phyloP scores from a whole-genome alignment of 1,140 invertebrate species.

The Saccostrea glomerata region DNA sequence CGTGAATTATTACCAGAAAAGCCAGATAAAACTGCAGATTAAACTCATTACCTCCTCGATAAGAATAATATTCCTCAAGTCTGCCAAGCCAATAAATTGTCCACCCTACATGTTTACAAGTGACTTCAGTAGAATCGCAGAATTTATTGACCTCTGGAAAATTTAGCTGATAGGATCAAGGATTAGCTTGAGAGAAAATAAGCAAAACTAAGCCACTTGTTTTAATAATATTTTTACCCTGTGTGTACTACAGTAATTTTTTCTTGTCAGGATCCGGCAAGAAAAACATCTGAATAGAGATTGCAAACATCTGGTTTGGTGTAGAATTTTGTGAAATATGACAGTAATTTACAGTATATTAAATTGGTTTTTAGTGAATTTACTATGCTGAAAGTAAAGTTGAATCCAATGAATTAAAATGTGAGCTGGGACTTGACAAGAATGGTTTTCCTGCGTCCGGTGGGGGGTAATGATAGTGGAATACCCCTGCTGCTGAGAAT shows the following conservation, averaged over 20 bases:
- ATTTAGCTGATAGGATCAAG: slow-evolving; percentile 3
- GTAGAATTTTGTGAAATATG: slow-evolving; percentile 31
- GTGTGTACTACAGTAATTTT: not conserved
- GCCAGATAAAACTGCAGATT: slow-evolving; percentile 5
- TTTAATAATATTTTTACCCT: not conserved
- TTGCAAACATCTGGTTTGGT: slow-evolving; percentile 28
- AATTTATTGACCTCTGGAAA: slow-evolving; percentile 26
- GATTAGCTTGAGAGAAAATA: slow-evolving; percentile 17
- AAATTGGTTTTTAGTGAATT: slow-evolving; percentile 20
- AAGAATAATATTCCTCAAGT: slow-evolving; percentile 22
- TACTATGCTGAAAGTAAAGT: slow-evolving; percentile 36
- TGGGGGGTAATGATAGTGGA: not conserved
- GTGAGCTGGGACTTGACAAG: slow-evolving; percentile 13
- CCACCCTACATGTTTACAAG: not conserved
- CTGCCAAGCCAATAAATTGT: slow-evolving; percentile 22
- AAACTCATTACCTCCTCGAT: slow-evolving; percentile 31
- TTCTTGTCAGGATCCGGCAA: not conserved
- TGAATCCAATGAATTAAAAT: slow-evolving; percentile 26
- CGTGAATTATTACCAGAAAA: slow-evolving; percentile 15
- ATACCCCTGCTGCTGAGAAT: slow-evolving; percentile 21
- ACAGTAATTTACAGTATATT: slow-evolving; percentile 25
- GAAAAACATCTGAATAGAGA: slow-evolving; percentile 36
- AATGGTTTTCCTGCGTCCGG: not conserved
- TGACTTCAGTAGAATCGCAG: not conserved
- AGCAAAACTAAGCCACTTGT: slow-evolving; percentile 23